Evolutionary conservation across 2,113 vertebrate species (phyloP).

Genomic region (Emydura subglobosa): DNA sequence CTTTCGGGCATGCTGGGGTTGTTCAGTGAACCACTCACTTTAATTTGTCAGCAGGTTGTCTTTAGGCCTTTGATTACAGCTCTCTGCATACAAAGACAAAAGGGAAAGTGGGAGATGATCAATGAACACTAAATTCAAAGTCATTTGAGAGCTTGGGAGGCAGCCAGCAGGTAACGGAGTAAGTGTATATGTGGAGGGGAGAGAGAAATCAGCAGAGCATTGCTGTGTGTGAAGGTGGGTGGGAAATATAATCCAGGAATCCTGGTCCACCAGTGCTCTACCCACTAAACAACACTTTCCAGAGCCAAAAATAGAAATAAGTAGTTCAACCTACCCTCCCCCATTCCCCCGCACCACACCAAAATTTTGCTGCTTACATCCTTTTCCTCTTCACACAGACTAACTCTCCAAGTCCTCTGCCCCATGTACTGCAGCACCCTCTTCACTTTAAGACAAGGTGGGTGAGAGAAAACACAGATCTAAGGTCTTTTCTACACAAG

Average conservation of each 20-base stretch:
- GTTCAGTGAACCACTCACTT: not conserved
- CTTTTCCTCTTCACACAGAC: not conserved
- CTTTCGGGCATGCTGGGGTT: not conserved
- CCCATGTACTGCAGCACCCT: not conserved
- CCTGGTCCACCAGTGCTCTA: not conserved
- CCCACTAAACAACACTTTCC: accelerated
- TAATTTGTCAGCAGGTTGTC: not conserved
- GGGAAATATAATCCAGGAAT: not conserved
- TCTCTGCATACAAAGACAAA: not conserved
- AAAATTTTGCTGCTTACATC: not conserved
- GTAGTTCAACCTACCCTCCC: not conserved
- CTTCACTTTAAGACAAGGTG: not conserved
- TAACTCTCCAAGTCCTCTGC: not conserved
- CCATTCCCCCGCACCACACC: not conserved
- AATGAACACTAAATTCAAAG: not conserved
- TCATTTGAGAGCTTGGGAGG: not conserved
- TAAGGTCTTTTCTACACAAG: not conserved
- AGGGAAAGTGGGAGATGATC: accelerated
- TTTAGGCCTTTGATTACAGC: not conserved
- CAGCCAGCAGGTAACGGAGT: not conserved
- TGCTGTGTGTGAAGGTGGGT: not conserved
- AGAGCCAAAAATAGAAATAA: not conserved
- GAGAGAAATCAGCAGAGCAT: not conserved
- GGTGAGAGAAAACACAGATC: not conserved
- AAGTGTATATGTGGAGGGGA: not conserved